Base-by-base conservation (phyloP, 2,113 vertebrate genomes). In the Dolichotis patagonum region DNA sequence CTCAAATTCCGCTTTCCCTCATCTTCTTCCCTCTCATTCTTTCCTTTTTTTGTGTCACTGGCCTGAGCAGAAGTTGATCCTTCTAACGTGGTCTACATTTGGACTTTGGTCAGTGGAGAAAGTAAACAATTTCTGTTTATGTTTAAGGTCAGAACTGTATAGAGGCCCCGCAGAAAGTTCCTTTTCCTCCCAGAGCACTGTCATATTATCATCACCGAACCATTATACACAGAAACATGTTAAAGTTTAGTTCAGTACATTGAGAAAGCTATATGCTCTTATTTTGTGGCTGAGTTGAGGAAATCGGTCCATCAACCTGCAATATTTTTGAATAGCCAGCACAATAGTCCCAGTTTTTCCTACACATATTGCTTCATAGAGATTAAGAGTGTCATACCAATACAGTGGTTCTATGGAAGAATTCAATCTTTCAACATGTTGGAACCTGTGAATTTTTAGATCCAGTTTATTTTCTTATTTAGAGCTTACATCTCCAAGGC, bases 381-480 rank as follows among this genome's bases (percentile, higher is more conserved):
- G 26, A 19, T 3, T 3, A 80, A 80, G 20, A 46, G 6, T 46
- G 4, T 3, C 1, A 5, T 56, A 20, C 60, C 54, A 80, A 30
- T 46, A 60, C 2, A 46, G 19, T 49, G 62, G 38, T 46, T 65
- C 7, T 58, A 73, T 30, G 24, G 85, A 91, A 80, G 58, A 90
- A 94, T 85, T 54, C 30, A 71, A 60, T 5, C 54, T 58, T 63
- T 94, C 35, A 52, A 38, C 52, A 71, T n/a, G 84, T 67, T 86
- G 46, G 86, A 54, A 28, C n/a, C 49, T 52, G 28, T 24, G 7
- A 91, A 35, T 26, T 92, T 90, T 88, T 80, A 88, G 65, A 35
- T 83, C 16, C 52, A 81, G 22, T 10, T 85, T 94, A n/a, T 58
- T 92, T 87, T 90, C 54, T 95, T 75, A 46, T 35, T 75, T 9